Conservation (phyloP, 2,797 vertebrate genomes). For the Helostoma temminkii region DNA sequence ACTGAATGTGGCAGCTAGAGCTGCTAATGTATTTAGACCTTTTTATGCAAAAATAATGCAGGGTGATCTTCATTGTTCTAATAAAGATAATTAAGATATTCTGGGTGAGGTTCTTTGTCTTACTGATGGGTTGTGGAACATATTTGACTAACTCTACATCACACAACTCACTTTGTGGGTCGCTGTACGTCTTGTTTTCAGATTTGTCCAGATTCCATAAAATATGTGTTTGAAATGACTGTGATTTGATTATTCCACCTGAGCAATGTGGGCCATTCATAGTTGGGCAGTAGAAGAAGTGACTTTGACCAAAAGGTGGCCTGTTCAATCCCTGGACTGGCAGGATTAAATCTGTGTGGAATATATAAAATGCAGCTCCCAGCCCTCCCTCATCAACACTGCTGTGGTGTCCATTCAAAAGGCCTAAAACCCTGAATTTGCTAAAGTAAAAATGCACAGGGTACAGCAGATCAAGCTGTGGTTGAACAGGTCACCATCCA, state of each 20-base stretch:
- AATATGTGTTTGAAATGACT: background rate
- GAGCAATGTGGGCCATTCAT: background rate
- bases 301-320: background rate
- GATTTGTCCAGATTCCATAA: background rate
- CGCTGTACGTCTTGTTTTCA: background rate
- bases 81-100: conserved; percentile 59
- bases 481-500: too few relatives aligned
- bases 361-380: background rate
- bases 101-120: conserved; percentile 18
- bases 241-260: background rate
- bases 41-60: conserved; percentile 20
- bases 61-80: conserved; percentile 37
- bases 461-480: too few relatives aligned
- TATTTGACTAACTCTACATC: background rate
- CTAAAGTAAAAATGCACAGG: background rate
- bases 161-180: background rate
- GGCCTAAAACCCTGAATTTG: background rate
- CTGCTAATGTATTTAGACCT: conserved; percentile 9
- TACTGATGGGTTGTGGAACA: background rate
- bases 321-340: background rate
- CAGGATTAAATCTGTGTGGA: background rate
- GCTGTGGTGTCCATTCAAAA: too few relatives aligned
- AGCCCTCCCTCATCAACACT: too few relatives aligned
- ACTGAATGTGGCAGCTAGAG: conserved; percentile 18
- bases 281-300: background rate